Conservation (phyloP, 2,113 vertebrate genomes). For the Erythrolamprus reginae region DNA sequence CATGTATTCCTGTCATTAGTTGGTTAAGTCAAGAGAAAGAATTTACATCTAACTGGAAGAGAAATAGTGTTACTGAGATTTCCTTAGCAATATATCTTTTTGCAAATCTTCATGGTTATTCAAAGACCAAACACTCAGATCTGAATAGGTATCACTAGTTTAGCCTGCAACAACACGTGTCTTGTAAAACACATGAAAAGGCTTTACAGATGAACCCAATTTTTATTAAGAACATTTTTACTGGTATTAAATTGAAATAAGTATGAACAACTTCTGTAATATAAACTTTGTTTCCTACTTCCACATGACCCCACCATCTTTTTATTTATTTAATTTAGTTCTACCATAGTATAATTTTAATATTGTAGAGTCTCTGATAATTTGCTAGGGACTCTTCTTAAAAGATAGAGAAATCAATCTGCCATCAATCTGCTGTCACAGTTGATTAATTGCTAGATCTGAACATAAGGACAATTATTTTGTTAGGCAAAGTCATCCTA, state of each 20-base stretch:
- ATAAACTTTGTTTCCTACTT: neutral
- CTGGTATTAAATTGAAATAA: neutral
- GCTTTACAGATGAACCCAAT: neutral
- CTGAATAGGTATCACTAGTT: neutral
- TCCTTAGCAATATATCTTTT: neutral
- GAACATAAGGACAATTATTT: conserved; percentile 12
- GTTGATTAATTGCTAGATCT: conserved; percentile 31
- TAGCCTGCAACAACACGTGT: neutral
- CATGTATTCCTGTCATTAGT: neutral
- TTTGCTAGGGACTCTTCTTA: conserved; percentile 23
- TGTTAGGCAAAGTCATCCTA: neutral
- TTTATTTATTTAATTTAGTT: neutral
- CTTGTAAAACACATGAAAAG: neutral
- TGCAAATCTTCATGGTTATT: neutral
- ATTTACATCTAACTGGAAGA: neutral
- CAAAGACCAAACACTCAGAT: neutral
- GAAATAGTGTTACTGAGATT: neutral
- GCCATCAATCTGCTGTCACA: conserved; percentile 31
- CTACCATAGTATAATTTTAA: conserved; percentile 12
- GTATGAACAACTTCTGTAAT: neutral
- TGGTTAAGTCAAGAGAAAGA: neutral
- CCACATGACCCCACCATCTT: neutral
- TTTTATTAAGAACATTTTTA: neutral
- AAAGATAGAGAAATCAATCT: conserved; percentile 20
- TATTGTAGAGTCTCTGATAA: neutral